Conservation (phyloP, 92 coral and sea anemone species). For the Palythoa grandis region DNA sequence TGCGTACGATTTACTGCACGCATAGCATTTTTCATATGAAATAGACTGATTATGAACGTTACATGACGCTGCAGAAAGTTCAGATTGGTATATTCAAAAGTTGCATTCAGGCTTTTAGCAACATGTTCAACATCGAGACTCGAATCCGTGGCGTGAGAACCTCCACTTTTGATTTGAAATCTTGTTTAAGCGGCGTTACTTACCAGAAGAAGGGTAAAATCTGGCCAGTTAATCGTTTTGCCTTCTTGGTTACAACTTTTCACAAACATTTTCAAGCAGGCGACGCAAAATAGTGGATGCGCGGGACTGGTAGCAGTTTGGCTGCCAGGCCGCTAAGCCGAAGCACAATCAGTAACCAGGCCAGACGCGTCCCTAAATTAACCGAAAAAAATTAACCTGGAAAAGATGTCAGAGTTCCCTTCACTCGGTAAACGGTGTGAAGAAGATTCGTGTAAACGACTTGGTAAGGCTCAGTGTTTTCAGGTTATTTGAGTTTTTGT, state of each 20-base stretch:
- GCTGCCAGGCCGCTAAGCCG: constrained; percentile 16
- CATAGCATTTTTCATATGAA: no score
- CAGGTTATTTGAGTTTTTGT: no score
- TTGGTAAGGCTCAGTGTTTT: constrained; percentile 58
- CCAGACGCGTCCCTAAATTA: neutral
- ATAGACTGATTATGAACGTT: no score
- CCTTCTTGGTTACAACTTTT: constrained; percentile 42
- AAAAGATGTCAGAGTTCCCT: constrained; percentile 94
- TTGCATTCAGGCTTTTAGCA: neutral
- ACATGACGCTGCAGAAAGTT: constrained; percentile 25
- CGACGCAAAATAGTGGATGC: constrained; percentile 9
- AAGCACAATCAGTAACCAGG: neutral
- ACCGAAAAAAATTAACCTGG: no score
- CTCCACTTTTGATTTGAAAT: neutral
- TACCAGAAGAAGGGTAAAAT: constrained; percentile 75
- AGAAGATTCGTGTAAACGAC: constrained; percentile 76
- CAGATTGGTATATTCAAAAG: no score
- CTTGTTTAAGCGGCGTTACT: neutral
- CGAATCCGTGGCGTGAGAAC: neutral
- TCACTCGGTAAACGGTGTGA: constrained; percentile 79
- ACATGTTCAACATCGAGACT: neutral
- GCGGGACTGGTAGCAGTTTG: constrained; percentile 13
- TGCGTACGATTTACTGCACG: no score
- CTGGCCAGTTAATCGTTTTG: constrained; percentile 45
- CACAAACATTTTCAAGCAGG: constrained; percentile 71